phyloP scores from a whole-genome alignment of 2,888 invertebrate species.

The Neelides folsomi region DNA sequence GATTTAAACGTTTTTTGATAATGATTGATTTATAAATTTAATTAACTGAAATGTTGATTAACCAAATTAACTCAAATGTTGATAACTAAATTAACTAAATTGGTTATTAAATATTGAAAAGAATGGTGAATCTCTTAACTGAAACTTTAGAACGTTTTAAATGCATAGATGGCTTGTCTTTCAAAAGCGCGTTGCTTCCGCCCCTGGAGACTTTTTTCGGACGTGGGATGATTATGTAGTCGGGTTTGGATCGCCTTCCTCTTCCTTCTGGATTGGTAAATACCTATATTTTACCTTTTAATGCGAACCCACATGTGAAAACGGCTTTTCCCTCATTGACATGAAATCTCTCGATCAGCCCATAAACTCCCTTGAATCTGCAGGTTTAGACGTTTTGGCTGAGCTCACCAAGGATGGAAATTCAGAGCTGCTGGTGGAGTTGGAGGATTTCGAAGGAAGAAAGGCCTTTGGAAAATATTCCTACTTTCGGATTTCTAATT shows the following conservation, averaged over 20 bases:
- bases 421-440: conserved; percentile 18
- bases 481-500: conserved; percentile 23
- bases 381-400: conserved; percentile 21
- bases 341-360: too few relatives aligned
- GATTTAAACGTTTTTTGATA: too few relatives aligned
- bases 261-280: conserved; percentile 26
- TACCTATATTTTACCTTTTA: not conserved
- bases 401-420: conserved; percentile 19
- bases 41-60: too few relatives aligned
- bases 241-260: conserved; percentile 24
- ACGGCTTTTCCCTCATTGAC: not conserved
- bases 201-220: conserved; percentile 21
- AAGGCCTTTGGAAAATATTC: conserved; percentile 18
- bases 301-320: not conserved
- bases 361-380: not conserved
- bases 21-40: too few relatives aligned
- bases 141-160: not conserved
- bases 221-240: conserved; percentile 23
- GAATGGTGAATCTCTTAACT: not conserved
- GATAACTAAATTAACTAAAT: too few relatives aligned
- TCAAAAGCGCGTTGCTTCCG: not conserved
- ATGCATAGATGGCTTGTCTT: not conserved
- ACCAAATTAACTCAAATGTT: too few relatives aligned
- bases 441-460: conserved; percentile 25
- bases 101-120: too few relatives aligned